Percentiles rank a stretch among this genome's conserved stretches.
phyloP scores from a whole-genome alignment of 2,797 vertebrate genomes.

The Thalassophryne amazonica region DNA sequence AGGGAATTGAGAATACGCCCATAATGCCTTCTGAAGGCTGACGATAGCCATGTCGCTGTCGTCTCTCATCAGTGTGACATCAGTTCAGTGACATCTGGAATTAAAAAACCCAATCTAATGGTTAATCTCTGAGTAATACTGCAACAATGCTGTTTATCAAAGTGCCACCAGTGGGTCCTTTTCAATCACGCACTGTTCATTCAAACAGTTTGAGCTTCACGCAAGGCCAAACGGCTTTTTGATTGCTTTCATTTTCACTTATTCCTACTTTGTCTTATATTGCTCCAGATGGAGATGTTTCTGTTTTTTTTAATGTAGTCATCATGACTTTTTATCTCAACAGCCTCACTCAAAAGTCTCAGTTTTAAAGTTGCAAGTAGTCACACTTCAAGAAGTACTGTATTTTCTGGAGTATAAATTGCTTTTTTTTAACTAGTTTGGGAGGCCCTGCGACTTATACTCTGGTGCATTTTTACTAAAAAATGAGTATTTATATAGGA shows the following conservation, averaged over 20 bases:
- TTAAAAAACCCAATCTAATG: slow-evolving; percentile 26
- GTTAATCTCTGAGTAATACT: slow-evolving; percentile 35
- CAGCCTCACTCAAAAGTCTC: not conserved
- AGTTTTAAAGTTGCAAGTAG: slow-evolving; percentile 19
- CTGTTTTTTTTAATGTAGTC: too few relatives aligned
- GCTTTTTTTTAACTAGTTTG: too few relatives aligned
- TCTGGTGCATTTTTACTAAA: too few relatives aligned
- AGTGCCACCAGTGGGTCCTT: slow-evolving; percentile 5
- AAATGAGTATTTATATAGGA: too few relatives aligned
- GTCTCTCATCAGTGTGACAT: slow-evolving; percentile 31
- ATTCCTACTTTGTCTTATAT: slow-evolving; percentile 3
- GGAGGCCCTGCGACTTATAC: too few relatives aligned
- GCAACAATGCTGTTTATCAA: not conserved
- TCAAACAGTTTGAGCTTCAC: slow-evolving; percentile 21
- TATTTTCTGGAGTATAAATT: too few relatives aligned
- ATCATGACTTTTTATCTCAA: too few relatives aligned
- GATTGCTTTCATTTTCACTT: slow-evolving; percentile 10
- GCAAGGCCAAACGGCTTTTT: not conserved
- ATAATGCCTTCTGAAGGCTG: slow-evolving; percentile 15
- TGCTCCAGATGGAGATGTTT: slow-evolving; percentile 12
- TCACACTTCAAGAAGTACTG: slow-evolving; percentile 18
- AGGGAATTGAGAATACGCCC: slow-evolving; percentile 28
- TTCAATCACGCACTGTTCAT: slow-evolving; percentile 6
- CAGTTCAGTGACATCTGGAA: slow-evolving; percentile 46
- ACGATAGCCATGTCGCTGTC: slow-evolving; percentile 11